These are phyloP conservation scores for Merops nubicus DNA, from an alignment of 2,113 vertebrate genomes.

Conservation along the genomic window DNA sequence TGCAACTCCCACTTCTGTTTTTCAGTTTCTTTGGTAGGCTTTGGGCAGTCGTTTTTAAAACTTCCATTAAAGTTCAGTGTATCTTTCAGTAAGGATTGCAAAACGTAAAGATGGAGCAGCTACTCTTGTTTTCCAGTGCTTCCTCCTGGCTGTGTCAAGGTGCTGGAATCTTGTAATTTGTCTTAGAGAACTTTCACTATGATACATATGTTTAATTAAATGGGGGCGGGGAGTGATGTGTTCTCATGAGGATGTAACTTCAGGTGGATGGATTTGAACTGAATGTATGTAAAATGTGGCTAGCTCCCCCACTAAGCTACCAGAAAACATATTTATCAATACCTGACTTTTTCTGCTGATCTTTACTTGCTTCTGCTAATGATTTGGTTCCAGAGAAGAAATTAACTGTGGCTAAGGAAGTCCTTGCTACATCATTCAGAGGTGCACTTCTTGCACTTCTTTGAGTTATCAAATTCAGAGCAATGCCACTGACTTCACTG, in stretches of 20 bases:
- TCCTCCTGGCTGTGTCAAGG: not conserved
- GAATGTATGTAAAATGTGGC: not conserved
- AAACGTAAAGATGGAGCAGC: not conserved
- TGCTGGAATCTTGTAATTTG: not conserved
- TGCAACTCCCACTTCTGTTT: slow-evolving; percentile 7
- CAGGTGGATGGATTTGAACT: not conserved
- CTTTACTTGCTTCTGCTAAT: not conserved
- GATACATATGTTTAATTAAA: not conserved
- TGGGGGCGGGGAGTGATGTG: not conserved
- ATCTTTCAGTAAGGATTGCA: not conserved
- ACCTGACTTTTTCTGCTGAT: not conserved
- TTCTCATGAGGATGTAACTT: not conserved
- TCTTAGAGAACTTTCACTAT: not conserved
- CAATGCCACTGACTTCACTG: not conserved
- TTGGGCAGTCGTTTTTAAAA: not conserved
- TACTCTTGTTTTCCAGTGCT: not conserved
- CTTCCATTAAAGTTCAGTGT: not conserved
- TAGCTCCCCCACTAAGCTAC: not conserved
- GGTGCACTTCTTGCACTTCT: not conserved
- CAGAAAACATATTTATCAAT: not conserved
- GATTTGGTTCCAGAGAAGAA: not conserved
- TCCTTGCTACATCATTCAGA: not conserved
- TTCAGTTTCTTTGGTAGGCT: slow-evolving; percentile 21
- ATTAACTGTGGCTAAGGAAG: not conserved
- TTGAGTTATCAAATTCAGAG: not conserved